Evolutionary conservation across 2,888 invertebrate genomes (phyloP).

Genomic region (Nephrotoma guestfalica): DNA sequence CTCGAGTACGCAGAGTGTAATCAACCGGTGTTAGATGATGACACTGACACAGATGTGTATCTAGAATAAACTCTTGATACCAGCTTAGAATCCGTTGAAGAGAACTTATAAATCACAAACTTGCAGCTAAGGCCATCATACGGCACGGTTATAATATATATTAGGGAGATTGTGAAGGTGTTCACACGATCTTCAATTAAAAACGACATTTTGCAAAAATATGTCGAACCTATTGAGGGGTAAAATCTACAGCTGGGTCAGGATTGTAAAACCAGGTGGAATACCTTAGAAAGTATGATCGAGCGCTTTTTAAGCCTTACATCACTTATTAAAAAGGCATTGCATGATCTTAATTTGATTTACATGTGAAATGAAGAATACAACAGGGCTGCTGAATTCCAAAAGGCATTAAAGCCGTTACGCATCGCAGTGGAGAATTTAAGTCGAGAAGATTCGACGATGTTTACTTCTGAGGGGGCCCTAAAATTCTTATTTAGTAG

Average conservation of each 20-base stretch:
- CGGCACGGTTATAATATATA: background rate
- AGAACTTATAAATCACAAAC: too few species aligned
- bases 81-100: background rate
- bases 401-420: background rate
- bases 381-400: too few species aligned
- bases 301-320: too few species aligned
- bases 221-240: background rate
- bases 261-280: background rate
- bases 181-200: background rate
- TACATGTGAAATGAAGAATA: background rate
- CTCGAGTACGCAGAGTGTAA: background rate
- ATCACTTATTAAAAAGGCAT: too few species aligned
- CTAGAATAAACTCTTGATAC: too few species aligned
- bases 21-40: background rate
- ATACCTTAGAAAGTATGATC: too few species aligned
- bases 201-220: background rate
- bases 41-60: background rate
- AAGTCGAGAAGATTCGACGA: too few species aligned
- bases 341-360: too few species aligned
- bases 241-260: background rate
- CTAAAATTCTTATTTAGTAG: too few species aligned
- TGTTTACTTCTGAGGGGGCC: too few species aligned
- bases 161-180: background rate
- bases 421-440: background rate
- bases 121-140: background rate